Percentiles rank a stretch among this genome's conserved stretches.
Conservation (phyloP, 2,888 invertebrate species). For the Cantharis lateralis region DNA sequence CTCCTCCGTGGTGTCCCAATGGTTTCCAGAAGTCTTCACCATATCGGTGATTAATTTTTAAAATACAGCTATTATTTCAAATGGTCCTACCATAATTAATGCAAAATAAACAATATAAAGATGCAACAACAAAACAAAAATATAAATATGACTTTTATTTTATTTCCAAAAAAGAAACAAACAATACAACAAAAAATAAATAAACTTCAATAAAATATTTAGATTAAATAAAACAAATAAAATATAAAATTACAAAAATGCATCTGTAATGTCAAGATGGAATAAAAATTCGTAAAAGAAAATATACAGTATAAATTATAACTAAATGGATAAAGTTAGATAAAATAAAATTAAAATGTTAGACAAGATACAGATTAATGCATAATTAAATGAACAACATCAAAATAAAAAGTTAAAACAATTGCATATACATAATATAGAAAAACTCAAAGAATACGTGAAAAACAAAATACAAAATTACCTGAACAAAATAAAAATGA, state of each 20-base stretch:
- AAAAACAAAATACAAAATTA: neutral
- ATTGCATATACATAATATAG: no score
- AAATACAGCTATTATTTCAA: no score
- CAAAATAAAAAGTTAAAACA: neutral
- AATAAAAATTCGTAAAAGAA: neutral
- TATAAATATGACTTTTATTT: neutral
- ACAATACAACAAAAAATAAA: neutral
- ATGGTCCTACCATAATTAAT: no score
- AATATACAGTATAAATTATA: neutral
- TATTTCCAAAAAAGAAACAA: neutral
- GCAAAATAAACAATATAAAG: neutral
- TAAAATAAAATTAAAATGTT: neutral
- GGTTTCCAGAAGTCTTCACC: no score
- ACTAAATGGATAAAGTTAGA: neutral
- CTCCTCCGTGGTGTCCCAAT: no score
- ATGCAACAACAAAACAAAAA: neutral
- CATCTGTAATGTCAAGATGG: neutral
- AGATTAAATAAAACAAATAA: neutral
- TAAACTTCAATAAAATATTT: neutral
- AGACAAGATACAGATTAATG: neutral
- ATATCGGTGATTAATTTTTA: no score
- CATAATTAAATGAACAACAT: neutral
- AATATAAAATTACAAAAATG: neutral
- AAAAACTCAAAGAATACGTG: neutral
- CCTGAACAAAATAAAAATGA: neutral